Percentiles rank a stretch among this genome's conserved stretches.
Evolutionary conservation across 53 echinoderm and acorn worm genomes (phyloP).

Genomic region (Hippasteria phrygiana): DNA sequence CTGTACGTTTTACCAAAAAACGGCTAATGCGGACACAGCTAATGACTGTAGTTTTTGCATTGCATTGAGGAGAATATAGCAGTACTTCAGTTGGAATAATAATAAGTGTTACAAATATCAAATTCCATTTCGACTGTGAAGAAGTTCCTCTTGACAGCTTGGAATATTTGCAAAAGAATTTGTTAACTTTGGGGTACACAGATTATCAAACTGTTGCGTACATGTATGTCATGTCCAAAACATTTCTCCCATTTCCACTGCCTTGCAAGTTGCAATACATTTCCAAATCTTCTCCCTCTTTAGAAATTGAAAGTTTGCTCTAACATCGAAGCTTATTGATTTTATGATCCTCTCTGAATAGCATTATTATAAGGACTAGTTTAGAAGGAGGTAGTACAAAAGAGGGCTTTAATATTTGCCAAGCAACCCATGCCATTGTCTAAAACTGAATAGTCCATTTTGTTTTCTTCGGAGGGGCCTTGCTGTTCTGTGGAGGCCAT

Average conservation of each 20-base stretch:
- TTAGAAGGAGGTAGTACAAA: constrained; percentile 29
- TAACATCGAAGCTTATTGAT: constrained; percentile 54
- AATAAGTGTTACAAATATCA: no score
- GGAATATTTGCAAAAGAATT: neutral
- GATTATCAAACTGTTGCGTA: neutral
- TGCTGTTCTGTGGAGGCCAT: constrained; percentile 12
- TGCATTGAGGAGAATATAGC: no score
- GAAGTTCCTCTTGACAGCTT: no score
- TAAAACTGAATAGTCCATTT: constrained; percentile 45
- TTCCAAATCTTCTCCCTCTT: neutral
- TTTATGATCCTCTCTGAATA: constrained; percentile 40
- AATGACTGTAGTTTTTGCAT: no score
- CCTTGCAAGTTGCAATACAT: neutral
- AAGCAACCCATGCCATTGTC: constrained; percentile 40
- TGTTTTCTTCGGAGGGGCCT: neutral
- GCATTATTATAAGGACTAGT: constrained; percentile 29
- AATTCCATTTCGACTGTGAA: no score
- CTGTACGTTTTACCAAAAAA: no score
- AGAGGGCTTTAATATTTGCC: constrained; percentile 54
- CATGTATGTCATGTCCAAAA: neutral
- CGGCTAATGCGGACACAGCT: no score
- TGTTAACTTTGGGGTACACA: neutral
- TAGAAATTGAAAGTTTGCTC: constrained; percentile 20
- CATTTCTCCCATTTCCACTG: neutral
- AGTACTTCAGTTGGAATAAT: no score